Evolutionary conservation across 2,797 vertebrate species (phyloP).

Genomic region (Cossypha dichroa): DNA sequence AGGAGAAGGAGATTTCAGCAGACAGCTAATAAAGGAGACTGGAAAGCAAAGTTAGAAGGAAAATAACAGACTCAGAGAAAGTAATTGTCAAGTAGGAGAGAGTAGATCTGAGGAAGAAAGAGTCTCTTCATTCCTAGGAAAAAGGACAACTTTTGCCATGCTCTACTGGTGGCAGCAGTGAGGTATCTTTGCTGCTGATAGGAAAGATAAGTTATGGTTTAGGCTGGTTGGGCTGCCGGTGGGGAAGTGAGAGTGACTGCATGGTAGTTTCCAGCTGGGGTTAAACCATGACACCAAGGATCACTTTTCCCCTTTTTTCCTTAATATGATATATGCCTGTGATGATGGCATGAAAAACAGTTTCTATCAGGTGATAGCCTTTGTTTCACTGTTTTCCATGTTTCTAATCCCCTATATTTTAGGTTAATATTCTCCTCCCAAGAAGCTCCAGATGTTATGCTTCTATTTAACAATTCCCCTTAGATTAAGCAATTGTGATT

Average conservation of each 20-base stretch:
- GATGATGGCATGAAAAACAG: not conserved
- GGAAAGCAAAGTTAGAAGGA: not conserved
- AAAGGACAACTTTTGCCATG: not conserved
- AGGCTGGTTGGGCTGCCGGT: not conserved
- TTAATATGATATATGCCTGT: not conserved
- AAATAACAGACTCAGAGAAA: not conserved
- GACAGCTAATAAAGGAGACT: not conserved
- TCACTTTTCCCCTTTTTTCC: not conserved
- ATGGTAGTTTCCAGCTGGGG: not conserved
- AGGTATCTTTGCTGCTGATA: not conserved
- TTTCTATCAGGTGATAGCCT: not conserved
- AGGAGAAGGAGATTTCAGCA: not conserved
- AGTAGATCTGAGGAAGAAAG: not conserved
- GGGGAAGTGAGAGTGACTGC: not conserved
- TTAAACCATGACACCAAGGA: not conserved
- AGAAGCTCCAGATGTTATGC: not conserved
- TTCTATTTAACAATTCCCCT: not conserved
- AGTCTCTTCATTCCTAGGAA: not conserved
- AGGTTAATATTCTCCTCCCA: not conserved
- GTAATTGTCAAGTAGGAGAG: not conserved
- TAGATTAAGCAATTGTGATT: not conserved
- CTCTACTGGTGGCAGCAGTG: not conserved
- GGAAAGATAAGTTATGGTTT: not conserved
- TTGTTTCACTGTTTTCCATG: not conserved
- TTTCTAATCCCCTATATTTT: not conserved